phyloP scores from a whole-genome alignment of 1,140 invertebrate species.

The Dreissena rostriformis region DNA sequence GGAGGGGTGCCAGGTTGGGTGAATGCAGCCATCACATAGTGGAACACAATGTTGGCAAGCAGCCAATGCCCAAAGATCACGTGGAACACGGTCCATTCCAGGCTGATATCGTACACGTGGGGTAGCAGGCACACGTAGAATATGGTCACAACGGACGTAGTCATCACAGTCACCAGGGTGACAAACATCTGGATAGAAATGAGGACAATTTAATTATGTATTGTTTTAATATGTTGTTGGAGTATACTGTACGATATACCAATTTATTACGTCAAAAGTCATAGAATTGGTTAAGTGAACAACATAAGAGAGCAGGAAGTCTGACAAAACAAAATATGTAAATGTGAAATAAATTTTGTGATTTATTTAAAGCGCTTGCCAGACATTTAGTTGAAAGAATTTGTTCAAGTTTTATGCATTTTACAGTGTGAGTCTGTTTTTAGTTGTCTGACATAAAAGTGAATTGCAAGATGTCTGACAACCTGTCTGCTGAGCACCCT shows the following conservation, averaged over 20 bases:
- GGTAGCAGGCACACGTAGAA: constrained; percentile 94
- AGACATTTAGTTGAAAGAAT: no score
- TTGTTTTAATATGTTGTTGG: neutral
- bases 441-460: no score
- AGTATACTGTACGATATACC: neutral
- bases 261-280: neutral
- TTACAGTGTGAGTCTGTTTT: no score
- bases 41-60: constrained; percentile 93
- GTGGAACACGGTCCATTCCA: constrained; percentile 87
- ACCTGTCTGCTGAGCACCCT: no score
- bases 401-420: no score
- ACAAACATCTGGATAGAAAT: constrained; percentile 85
- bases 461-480: no score
- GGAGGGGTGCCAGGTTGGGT: constrained; percentile 91
- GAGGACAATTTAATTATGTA: neutral
- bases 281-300: neutral
- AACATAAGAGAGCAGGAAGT: no score
- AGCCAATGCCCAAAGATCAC: constrained; percentile 95
- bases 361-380: no score
- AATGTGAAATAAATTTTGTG: no score
- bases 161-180: constrained; percentile 89
- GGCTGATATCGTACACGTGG: constrained; percentile 92
- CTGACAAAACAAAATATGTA: no score
- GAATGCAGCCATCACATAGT: constrained; percentile 94
- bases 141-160: constrained; percentile 90